A percentile compares a stretch with the other conserved stretches of the same genome.
These are phyloP conservation scores for Cephus spinipes DNA, from an alignment of 2,888 invertebrate species.

Conservation along the genomic window DNA sequence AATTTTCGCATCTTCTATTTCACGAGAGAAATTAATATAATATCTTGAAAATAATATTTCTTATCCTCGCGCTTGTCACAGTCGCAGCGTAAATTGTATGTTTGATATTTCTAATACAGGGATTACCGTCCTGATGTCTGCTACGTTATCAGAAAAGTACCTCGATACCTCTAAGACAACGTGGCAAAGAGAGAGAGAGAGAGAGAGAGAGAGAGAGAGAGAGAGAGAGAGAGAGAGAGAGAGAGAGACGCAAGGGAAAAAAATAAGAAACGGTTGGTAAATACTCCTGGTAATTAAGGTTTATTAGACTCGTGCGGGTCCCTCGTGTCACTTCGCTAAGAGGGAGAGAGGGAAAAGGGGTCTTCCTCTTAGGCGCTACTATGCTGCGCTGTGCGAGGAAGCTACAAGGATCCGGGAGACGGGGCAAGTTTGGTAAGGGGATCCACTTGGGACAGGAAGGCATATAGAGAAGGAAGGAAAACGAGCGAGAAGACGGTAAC, in stretches of 20 bases:
- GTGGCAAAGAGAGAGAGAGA: neutral
- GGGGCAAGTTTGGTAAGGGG: conserved; percentile 6
- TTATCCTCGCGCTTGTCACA: neutral
- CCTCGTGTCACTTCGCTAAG: neutral
- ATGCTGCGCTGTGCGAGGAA: neutral
- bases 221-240: no score
- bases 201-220: no score
- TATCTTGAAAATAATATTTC: neutral
- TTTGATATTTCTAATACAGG: neutral
- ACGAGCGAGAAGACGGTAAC: neutral
- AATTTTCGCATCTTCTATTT: neutral
- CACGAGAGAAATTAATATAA: neutral
- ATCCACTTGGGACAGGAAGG: neutral
- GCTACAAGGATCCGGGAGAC: conserved; percentile 14
- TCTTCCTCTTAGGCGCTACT: neutral
- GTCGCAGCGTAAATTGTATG: neutral
- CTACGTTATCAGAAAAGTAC: neutral
- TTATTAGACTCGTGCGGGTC: neutral
- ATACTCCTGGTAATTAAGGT: neutral
- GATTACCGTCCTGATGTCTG: neutral
- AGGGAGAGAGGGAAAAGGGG: conserved; percentile 13
- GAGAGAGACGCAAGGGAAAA: neutral
- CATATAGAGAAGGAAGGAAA: neutral
- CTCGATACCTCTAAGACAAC: neutral
- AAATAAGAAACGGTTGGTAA: neutral